Conservation (phyloP, 2,797 vertebrate species). For the Melanotaenia boesemani region DNA sequence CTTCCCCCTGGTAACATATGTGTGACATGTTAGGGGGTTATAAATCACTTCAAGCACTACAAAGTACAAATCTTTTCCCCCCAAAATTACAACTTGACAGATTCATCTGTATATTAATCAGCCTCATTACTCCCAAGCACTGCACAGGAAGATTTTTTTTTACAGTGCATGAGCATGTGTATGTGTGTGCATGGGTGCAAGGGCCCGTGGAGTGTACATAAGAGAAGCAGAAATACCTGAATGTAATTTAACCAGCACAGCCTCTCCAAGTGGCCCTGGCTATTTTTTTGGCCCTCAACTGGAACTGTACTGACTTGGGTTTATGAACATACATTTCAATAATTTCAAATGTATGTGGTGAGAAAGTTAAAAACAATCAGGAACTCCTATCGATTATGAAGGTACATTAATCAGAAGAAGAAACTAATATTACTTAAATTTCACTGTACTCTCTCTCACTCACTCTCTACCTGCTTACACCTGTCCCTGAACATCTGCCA, state of each 20-base stretch:
- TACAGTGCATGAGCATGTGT: conserved; percentile 13
- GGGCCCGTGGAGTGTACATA: conserved; percentile 37
- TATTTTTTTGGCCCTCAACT: conserved; percentile 42
- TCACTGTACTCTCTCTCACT: no score
- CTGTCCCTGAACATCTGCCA: no score
- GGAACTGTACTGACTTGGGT: conserved; percentile 7
- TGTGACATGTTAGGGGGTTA: conserved; percentile 53
- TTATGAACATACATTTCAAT: conserved; percentile 16
- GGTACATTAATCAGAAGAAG: background rate
- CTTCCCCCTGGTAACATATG: no score
- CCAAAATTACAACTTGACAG: conserved; percentile 11
- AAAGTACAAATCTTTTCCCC: background rate
- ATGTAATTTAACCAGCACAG: conserved; percentile 69
- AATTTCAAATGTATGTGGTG: conserved; percentile 1
- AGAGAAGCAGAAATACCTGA: conserved; percentile 59
- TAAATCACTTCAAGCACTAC: conserved; percentile 22
- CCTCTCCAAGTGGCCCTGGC: conserved; percentile 29
- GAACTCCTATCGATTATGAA: background rate
- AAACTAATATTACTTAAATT: background rate
- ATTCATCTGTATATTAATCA: conserved; percentile 34
- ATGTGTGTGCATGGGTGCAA: conserved; percentile 26
- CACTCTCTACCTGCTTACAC: no score
- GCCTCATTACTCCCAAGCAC: conserved; percentile 5
- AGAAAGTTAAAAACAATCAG: background rate
- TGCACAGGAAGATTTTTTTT: background rate